phyloP scores from a whole-genome alignment of 2,888 invertebrate species.

The Rhimphoctona megacephalus region DNA sequence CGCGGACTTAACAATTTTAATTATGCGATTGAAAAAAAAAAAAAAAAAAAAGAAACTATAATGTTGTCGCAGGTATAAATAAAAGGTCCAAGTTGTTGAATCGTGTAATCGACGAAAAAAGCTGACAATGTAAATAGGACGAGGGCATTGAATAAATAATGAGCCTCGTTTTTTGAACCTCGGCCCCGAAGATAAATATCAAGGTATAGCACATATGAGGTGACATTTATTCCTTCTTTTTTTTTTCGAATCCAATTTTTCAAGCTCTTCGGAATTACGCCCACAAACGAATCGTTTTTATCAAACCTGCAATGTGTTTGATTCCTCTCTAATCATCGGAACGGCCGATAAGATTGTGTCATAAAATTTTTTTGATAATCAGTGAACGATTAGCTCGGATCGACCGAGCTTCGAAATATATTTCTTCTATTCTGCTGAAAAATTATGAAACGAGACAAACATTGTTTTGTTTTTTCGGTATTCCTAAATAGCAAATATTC shows the following conservation, averaged over 20 bases:
- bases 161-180: background rate
- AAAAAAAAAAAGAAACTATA: background rate
- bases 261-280: background rate
- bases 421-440: background rate
- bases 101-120: background rate
- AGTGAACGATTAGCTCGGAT: background rate
- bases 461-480: background rate
- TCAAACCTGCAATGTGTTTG: background rate
- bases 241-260: background rate
- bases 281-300: background rate
- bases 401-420: background rate
- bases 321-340: background rate
- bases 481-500: background rate
- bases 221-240: background rate
- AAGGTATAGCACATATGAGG: background rate
- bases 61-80: background rate
- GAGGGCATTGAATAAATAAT: background rate
- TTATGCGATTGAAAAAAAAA: background rate
- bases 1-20: background rate
- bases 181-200: background rate
- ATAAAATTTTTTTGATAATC: background rate
- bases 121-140: background rate
- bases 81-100: background rate
- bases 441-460: background rate
- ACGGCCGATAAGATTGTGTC: constrained; percentile 12